Evolutionary conservation across 1,140 invertebrate genomes (phyloP).

Genomic region (Lucilia cuprina): DNA sequence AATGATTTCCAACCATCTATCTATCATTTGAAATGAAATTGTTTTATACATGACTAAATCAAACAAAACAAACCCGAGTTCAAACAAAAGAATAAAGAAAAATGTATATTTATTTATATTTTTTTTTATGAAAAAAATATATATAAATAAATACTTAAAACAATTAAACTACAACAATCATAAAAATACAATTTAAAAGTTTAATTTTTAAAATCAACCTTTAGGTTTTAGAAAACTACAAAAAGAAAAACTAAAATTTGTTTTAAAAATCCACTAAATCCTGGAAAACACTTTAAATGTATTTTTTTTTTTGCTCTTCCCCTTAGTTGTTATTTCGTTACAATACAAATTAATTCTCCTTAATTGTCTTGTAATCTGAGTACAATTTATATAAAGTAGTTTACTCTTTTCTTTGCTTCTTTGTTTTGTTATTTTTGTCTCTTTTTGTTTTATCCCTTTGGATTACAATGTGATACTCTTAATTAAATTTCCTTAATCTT

Average conservation of each 20-base stretch:
- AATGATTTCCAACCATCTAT: not conserved
- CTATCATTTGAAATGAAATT: conserved; percentile 15
- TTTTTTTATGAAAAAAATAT: not conserved
- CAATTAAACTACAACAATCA: not conserved
- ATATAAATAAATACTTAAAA: not conserved
- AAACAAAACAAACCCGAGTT: not conserved
- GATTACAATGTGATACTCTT: conserved; percentile 5
- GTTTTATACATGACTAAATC: conserved; percentile 11
- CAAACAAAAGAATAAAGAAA: not conserved
- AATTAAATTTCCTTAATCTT: conserved; percentile 12
- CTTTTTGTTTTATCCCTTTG: not conserved
- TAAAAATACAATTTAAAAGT: not conserved
- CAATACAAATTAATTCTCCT: not conserved
- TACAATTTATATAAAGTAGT: not conserved
- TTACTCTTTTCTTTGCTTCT: not conserved
- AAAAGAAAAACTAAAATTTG: not conserved
- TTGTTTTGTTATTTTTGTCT: not conserved
- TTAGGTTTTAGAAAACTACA: not conserved
- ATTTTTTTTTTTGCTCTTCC: no score
- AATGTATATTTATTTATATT: not conserved
- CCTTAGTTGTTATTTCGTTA: not conserved
- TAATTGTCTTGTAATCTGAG: not conserved
- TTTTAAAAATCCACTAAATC: no score
- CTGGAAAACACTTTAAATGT: no score
- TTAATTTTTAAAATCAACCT: not conserved